Percentiles rank a stretch among this genome's conserved stretches.
Evolutionary conservation across 2,113 vertebrate genomes (phyloP).

Genomic region (Pogona vitticeps): DNA sequence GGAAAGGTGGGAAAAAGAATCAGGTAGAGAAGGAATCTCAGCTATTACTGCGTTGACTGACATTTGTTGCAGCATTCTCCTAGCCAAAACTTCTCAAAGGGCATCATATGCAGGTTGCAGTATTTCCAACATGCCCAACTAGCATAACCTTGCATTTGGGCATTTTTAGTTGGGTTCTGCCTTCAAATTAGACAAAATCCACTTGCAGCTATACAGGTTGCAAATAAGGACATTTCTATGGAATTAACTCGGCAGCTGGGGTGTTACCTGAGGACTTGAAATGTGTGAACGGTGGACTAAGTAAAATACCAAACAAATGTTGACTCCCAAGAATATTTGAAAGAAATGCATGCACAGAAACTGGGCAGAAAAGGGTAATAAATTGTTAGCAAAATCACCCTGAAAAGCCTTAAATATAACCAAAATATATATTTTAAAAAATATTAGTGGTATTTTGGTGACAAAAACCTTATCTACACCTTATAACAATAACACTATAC

Average conservation of each 20-base stretch:
- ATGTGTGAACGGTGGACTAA: conserved; percentile 15
- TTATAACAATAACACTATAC: background rate
- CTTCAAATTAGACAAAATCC: background rate
- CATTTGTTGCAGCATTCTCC: no score
- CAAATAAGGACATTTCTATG: background rate
- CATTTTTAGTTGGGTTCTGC: background rate
- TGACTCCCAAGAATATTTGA: background rate
- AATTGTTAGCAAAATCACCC: conserved; percentile 24
- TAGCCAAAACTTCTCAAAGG: no score
- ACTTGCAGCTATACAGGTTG: background rate
- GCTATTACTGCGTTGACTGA: no score
- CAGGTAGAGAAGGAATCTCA: no score
- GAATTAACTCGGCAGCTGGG: background rate
- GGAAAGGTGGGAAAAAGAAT: no score
- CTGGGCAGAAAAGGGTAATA: background rate
- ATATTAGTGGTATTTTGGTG: conserved; percentile 13
- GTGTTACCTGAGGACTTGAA: background rate
- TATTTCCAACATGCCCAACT: no score
- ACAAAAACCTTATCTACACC: background rate
- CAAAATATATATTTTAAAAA: background rate
- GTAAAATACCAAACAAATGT: conserved; percentile 1
- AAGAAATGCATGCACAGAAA: conserved; percentile 10
- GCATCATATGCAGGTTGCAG: no score
- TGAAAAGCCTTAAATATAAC: conserved; percentile 8
- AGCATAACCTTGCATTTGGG: background rate